Base-by-base conservation (phyloP, 2,113 vertebrate genomes). In the Vidua chalybeata region DNA sequence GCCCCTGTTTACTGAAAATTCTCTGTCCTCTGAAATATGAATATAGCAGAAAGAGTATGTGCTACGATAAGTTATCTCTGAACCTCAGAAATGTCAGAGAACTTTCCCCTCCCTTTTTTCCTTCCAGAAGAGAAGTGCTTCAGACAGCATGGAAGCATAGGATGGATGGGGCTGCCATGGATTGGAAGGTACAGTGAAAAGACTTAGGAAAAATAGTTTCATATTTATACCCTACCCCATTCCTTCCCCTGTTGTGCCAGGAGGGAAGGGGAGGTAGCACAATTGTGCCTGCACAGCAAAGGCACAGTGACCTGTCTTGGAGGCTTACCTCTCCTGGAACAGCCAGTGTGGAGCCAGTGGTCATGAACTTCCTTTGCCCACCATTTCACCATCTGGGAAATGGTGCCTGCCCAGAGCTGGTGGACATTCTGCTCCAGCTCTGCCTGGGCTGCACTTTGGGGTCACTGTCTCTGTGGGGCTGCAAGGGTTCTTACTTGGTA, bases 181-280 rank as follows among this genome's bases (percentile, higher is more conserved):
- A 43, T 59, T 35, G 33, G 33, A 87, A 63, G 15, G 20, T 33
- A 41, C 18, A 37, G 21, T 41, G 69, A 74, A 64, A 83, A 54
- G 10, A 43, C 10, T 61, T 33, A 16, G 1, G 14, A 46, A 78
- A 87, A 84, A 21, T 21, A 15, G 13, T 48, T 91, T 16, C 39
- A 35, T n/a, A 49, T 73, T 75, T 28, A 11, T 41, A 15, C 3
- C 1, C 13, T 0, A 0, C 4, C 12, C 5, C 13, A 10, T 61
- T 74, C 35, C 18, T 67, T 82, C 13, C 3, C 6, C 5, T 58
- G 8, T 19, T 15, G 3, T 27, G 13, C 24, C 43, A 49, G 8
- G 30, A 71, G 31, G 18, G 26, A 94, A 49, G 4, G 15, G 27
- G 30, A 80, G 51, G 24, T 15, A 27, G 11, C 54, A 31, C 0